These are phyloP conservation scores for Acanthiza pusilla DNA, from an alignment of 2,797 vertebrate species.

Conservation along the genomic window DNA sequence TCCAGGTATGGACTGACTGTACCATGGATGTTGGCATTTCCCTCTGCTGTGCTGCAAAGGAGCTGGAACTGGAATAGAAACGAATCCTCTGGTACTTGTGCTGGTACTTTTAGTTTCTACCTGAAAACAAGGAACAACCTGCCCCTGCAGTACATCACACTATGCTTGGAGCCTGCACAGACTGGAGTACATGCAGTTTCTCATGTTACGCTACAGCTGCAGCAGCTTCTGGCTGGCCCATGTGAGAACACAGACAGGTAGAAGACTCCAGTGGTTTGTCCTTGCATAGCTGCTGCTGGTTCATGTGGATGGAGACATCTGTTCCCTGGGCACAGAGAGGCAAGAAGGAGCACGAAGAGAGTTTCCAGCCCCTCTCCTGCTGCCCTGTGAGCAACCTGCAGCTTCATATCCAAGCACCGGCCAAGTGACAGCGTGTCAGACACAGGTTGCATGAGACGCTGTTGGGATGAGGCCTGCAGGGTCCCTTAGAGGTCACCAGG, in stretches of 20 bases:
- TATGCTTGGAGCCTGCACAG: background rate
- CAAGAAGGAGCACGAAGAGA: background rate
- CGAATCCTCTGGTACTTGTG: background rate
- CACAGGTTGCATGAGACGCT: background rate
- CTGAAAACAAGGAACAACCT: background rate
- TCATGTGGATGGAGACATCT: background rate
- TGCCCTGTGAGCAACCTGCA: background rate
- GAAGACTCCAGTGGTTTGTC: background rate
- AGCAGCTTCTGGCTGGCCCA: background rate
- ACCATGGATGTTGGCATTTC: background rate
- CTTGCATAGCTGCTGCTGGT: slow-evolving; percentile 39
- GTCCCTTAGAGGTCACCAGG: background rate
- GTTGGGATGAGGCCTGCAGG: background rate
- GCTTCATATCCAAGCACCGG: background rate
- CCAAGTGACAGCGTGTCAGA: background rate
- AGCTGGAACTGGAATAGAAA: background rate
- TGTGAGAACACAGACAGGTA: background rate
- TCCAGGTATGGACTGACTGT: background rate
- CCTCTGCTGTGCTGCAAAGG: background rate
- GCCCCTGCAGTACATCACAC: background rate
- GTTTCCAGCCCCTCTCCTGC: background rate
- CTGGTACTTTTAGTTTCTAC: background rate
- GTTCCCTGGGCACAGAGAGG: background rate
- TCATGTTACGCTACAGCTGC: rapidly evolving
- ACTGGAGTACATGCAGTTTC: background rate